Conservation (phyloP, 2,113 vertebrate genomes). For the Sylvia atricapilla region DNA sequence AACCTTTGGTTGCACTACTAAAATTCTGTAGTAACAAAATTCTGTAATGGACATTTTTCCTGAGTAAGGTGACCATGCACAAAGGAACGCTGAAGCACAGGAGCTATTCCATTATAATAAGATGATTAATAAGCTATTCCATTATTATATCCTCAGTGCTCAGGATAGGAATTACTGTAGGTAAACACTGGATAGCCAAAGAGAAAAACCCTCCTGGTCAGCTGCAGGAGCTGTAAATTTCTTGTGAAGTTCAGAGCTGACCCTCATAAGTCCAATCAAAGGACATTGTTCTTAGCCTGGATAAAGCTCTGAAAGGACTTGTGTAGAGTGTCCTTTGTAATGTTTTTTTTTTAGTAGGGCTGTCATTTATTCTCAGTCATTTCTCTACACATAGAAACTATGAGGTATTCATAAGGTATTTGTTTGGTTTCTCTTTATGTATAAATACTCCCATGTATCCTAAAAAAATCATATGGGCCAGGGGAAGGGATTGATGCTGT, state of each 20-base stretch:
- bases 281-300: neutral
- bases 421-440: neutral
- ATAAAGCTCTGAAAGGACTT: neutral
- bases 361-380: neutral
- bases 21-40: neutral
- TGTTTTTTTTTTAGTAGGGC: neutral
- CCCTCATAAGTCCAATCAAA: neutral
- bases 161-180: neutral
- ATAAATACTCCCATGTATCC: neutral
- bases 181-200: neutral
- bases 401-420: neutral
- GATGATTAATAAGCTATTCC: neutral
- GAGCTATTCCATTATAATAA: neutral
- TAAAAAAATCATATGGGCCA: neutral
- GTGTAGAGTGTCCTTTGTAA: neutral
- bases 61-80: neutral
- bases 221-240: neutral
- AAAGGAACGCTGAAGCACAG: neutral
- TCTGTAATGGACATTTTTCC: neutral
- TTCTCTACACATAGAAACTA: neutral
- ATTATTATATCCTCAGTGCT: neutral
- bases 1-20: neutral
- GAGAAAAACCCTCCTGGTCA: neutral
- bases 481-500: neutral
- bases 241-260: neutral